Evolutionary conservation across 2,888 invertebrate genomes (phyloP), one percentile per base, ranked within the genome.

Genomic region (Seladonia tumulorum): DNA sequence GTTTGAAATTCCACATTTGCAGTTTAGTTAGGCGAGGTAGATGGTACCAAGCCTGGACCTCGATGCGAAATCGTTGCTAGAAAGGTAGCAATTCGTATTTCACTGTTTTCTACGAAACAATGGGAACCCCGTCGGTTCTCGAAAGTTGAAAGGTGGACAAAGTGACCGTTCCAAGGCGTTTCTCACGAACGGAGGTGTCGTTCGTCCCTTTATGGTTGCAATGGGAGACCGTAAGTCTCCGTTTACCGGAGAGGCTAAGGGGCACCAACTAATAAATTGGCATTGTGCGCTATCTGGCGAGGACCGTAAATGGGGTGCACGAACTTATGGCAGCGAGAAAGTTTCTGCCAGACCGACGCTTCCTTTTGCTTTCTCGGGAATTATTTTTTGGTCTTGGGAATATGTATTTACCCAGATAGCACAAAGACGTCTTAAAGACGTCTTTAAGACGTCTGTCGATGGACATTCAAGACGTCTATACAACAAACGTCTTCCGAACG

Each of bases 241-340:
- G 90, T 91, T 93, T 92, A 92, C 92, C 92, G 92, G 91, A 92
- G 93, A 92, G 93, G 92, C 93, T 92, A 93, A 93, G 93, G 90
- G 93, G 92, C 92, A 93, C 86, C 90, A 90, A 90, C 93, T 94
- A 94, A 94, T 94, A 94, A 94, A 94, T 94, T 94, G 93, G 93
- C 92, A 93, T 93, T 92, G 93, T 92, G 88, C 88, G 91, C 92
- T 91, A 92, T 93, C 92, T 92, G 83, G 89, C 79, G 49, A 90
- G 85, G 83, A 73, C 92, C 93, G 92, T 93, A 93, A 92, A 93
- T 93, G 92, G 93, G 88, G 68, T 66, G 66, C 88, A 89, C 87
- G 68, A 76, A 85, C 82, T 77, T 85, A 89, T 88, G 87, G 74
- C 87, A 85, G 87, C 91, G 91, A 92, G 92, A 92, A 92, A 92